Evolutionary conservation across 1,140 invertebrate genomes (phyloP).

Genomic region (Drosophila sturtevanti): DNA sequence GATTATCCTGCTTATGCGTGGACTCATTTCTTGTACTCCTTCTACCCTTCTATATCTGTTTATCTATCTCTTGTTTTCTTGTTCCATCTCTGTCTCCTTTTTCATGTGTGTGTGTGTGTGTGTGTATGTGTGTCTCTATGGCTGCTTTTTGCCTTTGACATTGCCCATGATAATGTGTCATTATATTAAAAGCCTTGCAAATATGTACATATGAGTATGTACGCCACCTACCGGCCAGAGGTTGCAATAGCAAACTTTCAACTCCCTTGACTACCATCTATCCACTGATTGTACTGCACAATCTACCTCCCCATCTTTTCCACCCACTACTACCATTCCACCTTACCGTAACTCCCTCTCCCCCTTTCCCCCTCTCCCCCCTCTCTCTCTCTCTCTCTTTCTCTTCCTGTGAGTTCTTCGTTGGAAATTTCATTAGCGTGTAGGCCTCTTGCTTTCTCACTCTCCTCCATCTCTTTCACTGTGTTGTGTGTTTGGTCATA

Average conservation of each 20-base stretch:
- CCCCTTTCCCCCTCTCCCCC: too few species aligned
- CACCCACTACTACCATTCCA: too few species aligned
- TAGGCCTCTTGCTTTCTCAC: background rate
- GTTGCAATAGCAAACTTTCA: constrained; percentile 22
- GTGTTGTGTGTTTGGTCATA: constrained; percentile 56
- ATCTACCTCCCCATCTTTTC: background rate
- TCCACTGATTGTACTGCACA: background rate
- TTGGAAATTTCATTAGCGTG: constrained; percentile 6
- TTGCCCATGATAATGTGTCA: constrained; percentile 70
- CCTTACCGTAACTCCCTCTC: background rate
- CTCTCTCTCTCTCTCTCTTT: too few species aligned
- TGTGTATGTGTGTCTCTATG: constrained; percentile 3
- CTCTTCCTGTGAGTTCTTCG: background rate
- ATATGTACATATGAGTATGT: constrained; percentile 18
- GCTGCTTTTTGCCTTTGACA: constrained; percentile 52
- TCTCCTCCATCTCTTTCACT: constrained; percentile 12
- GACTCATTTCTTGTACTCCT: constrained; percentile 1
- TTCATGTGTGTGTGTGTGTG: background rate
- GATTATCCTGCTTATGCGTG: constrained; percentile 32
- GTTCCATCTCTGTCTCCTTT: background rate
- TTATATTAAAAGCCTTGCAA: constrained; percentile 79
- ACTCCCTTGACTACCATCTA: constrained; percentile 35
- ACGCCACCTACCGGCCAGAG: constrained; percentile 53
- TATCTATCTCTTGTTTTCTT: background rate
- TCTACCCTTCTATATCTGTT: background rate